Base-by-base conservation (phyloP, 2,888 invertebrate genomes). In the Chloroclysta siterata region DNA sequence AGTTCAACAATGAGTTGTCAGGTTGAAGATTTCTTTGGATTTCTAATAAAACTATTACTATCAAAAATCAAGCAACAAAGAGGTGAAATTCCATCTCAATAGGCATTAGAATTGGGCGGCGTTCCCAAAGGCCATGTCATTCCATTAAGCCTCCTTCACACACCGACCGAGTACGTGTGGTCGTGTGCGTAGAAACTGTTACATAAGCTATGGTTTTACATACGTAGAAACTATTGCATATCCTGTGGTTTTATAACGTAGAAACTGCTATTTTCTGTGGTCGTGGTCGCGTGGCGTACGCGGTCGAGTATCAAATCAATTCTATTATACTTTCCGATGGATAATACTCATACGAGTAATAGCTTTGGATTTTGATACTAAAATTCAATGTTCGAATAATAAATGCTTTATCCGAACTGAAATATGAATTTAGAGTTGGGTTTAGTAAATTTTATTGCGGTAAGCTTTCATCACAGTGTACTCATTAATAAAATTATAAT, bases 31-130 rank as follows among this genome's bases (percentile, higher is more conserved):
- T 83, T 86, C 85, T 82, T 83, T 84, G 82, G 87, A 82, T 88
- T 84, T 89, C 88, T 90, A 90, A 91, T 92, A 91, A 91, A 90
- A 90, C 90, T 92, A 89, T 92, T 89, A 90, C 90, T 89, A 86
- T 88, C 88, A 84, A 81, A 92, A 92, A 92, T 92, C 84, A 93
- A 90, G 89, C 89, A 92, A 92, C 92, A 93, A 93, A 88, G 89
- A 85, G 86, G 84, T 88, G 89, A 91, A 89, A 91, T 91, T 90
- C 92, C 90, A 91, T 90, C 88, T 93, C 90, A 93, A 93, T 92
- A 88, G 90, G 90, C 92, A 90, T 91, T 89, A 86, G 90, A 92
- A 92, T 92, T 93, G 91, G 92, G 91, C 93, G 93, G 93, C 89
- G 85, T 80, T 84, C 79, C 90, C 92, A 93, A 93, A 92, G 92